These are phyloP conservation scores for Corella eumyota DNA, from an alignment of 23 tunicate genomes.

Conservation along the genomic window DNA sequence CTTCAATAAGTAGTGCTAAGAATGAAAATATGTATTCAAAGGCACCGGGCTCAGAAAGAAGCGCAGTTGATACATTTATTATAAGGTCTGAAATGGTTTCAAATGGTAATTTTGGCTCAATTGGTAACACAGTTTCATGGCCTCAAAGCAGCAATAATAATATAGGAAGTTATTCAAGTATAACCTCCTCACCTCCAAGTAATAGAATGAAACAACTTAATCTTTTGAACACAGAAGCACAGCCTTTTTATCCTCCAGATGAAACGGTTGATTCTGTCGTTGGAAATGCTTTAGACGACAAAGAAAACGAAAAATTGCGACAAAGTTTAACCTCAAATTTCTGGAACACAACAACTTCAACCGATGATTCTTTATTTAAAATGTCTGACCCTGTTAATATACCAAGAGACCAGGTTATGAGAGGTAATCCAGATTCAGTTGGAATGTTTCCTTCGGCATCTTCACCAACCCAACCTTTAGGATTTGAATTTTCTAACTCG, in stretches of 20 bases:
- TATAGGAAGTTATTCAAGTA: slow-evolving; percentile 45
- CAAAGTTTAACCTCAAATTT: too few species aligned
- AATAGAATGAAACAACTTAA: slow-evolving; percentile 1
- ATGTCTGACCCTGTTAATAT: slow-evolving; percentile 91
- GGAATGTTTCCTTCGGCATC: slow-evolving; percentile 15
- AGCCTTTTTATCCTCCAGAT: slow-evolving; percentile 84
- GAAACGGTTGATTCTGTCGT: slow-evolving; percentile 91
- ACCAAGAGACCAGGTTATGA: slow-evolving; percentile 38
- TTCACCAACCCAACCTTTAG: slow-evolving; percentile 36
- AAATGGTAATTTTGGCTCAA: slow-evolving; percentile 9
- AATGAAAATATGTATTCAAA: slow-evolving; percentile 17
- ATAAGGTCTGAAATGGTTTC: slow-evolving; percentile 5
- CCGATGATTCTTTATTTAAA: slow-evolving; percentile 18
- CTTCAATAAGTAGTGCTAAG: slow-evolving; percentile 14
- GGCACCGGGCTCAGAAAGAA: slow-evolving; percentile 64
- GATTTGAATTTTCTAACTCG: slow-evolving; percentile 25
- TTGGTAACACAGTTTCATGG: slow-evolving; percentile 39
- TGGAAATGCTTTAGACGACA: slow-evolving; percentile 71
- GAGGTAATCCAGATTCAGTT: slow-evolving; percentile 6
- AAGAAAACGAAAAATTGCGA: too few species aligned
- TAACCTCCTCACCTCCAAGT: slow-evolving; percentile 41
- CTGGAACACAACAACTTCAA: too few species aligned
- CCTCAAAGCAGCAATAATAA: slow-evolving; percentile 14
- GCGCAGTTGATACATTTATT: slow-evolving; percentile 11
- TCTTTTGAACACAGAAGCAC: slow-evolving; percentile 49